A percentile compares a stretch with the other conserved stretches of the same genome.
Conservation (phyloP, 2,113 vertebrate species). For the Hiodon tergisus region DNA sequence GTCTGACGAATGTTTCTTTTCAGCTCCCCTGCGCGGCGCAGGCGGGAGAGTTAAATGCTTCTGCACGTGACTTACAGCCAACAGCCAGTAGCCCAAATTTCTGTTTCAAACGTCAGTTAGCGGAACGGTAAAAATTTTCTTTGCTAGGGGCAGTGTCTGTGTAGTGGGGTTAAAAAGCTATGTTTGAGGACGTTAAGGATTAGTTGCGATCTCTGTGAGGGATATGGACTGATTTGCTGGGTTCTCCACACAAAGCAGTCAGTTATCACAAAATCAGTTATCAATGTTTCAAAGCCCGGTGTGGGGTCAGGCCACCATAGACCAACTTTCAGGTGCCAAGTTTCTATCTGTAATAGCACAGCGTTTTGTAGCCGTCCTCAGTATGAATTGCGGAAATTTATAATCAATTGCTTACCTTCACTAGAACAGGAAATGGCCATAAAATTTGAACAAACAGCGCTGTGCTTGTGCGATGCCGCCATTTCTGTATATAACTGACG, state of each 20-base stretch:
- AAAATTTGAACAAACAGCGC: background rate
- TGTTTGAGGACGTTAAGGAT: background rate
- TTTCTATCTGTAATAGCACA: background rate
- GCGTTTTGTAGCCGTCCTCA: background rate
- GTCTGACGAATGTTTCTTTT: no score
- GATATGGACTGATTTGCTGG: background rate
- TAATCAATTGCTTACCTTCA: background rate
- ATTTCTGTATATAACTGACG: background rate
- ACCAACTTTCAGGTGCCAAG: background rate
- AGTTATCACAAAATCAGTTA: background rate
- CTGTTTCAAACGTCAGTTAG: constrained; percentile 14
- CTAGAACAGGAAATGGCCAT: background rate
- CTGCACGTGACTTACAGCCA: background rate
- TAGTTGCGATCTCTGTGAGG: background rate
- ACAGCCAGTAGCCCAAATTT: background rate
- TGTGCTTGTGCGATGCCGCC: background rate
- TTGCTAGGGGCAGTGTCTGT: background rate
- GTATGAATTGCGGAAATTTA: background rate
- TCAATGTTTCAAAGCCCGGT: no score
- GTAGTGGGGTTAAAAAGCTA: background rate
- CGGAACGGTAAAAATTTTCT: background rate
- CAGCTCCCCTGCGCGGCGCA: no score
- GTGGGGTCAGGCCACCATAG: background rate
- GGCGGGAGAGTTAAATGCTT: no score
- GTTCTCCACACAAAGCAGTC: background rate